Evolutionary conservation across 2,113 vertebrate species (phyloP), one percentile per base, ranked within the genome.

Genomic region (Crotalus horridus): DNA sequence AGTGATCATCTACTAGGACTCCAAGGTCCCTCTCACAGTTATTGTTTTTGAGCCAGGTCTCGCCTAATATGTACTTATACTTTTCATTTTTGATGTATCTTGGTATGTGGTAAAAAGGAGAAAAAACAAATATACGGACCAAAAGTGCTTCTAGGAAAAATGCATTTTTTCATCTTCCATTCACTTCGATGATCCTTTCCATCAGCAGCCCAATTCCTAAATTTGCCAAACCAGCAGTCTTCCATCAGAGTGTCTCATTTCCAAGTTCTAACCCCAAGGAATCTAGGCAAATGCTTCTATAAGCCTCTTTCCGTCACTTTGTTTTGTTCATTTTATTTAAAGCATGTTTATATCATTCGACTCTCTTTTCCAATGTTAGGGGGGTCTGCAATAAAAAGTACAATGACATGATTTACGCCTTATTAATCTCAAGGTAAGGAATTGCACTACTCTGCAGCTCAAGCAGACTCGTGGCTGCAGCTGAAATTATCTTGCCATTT

Each of bases 401-500:
- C 33, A 1, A 81, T 0, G 2, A 39, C 33, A 81, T 39, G 69
- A 81, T 87, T 29, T 87, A 54, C 10, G 2, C n/a, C 54, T 33
- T 89, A 56, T 58, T 33, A 21, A 56, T 33, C 54, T 26, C 55
- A 33, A 58, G 23, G n/a, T n/a, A 89, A 58, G 54, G n/a, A 56
- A 58, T 85, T 59, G 26, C 9, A 59, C 54, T 5, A 33, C 26
- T 92, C 21, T 15, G n/a, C 9, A 23, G 53, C 39, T 54, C 21
- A 56, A 92, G 24, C 58, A 43, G 20, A 23, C 17, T 89, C 13
- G 21, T 43, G 54, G 23, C 26, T 58, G 26, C 88, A 51, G 12
- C 23, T 86, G 92, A 0, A 2, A 53, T 93, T 93, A 86, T 53
- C 17, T 86, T 93, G 94, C 90, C 93, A 56, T 85, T 89, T 90